Base-by-base conservation (phyloP, 2,797 vertebrate species). In the Myotis myotis region DNA sequence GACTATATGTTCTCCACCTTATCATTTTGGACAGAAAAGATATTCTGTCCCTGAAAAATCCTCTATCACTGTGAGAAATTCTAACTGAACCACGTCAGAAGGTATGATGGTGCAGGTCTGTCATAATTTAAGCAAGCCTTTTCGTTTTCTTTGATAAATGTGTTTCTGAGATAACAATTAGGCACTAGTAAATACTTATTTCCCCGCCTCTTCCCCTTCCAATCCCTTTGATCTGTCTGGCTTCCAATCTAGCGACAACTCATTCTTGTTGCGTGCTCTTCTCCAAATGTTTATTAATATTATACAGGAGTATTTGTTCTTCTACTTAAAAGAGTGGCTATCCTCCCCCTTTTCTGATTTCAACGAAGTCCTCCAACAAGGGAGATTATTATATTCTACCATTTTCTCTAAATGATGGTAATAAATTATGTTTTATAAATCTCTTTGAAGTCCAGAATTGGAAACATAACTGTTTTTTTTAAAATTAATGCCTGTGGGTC, bases 91-190 rank as follows among this genome's bases (percentile, higher is more conserved):
- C 20, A 28, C 41, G 95, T 95, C 70, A 62, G 71, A 94, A 84
- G 76, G 70, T 6, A 9, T 44, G n/a, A 51, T 71, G 41, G 51
- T 38, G 75, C 47, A 47, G 38, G 74, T 70, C 80, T 94, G 22
- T 83, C 22, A 68, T 75, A n/a, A 93, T 75, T 74, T 60, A 91
- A 89, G 55, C 9, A 60, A 60, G 16, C 17, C 28, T 88, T 75
- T 53, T 53, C 47, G 22, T 17, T 22, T 16, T 60, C 33, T 94
- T 91, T 79, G 53, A 87, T 76, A 86, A 93, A 92, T 41, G 30
- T 75, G 70, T 57, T 94, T 92, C 82, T 62, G 33, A 84, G 72
- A 82, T 57, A 81, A 82, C 55, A 71, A 92, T 95, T 47, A 74
- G 3, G 16, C 49, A 41, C 16, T 9, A 57, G 64, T n/a, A n/a